Evolutionary conservation across 1,140 invertebrate genomes (phyloP), one percentile per base, ranked within the genome.

Genomic region (Agrilus planipennis): DNA sequence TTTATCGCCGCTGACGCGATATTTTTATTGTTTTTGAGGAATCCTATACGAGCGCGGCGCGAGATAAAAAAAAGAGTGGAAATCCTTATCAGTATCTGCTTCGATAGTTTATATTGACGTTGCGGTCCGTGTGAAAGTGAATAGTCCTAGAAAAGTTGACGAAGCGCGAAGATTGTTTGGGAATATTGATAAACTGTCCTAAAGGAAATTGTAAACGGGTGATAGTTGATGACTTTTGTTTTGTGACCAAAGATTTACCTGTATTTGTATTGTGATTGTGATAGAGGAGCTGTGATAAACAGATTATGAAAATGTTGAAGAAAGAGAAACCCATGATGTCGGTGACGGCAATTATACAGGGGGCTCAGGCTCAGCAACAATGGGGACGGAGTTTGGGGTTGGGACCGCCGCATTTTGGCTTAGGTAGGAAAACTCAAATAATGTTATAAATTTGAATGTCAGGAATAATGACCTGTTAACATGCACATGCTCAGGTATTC

Each of bases 301-400:
- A 34, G 36, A 17, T 27, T 15, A 3, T 30, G 40, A 58, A 55
- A 42, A 77, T 81, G 79, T 76, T 81, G 73, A 83, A 83, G 68
- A 84, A 84, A 64, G 81, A 84, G 61, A 84, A 83, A 60, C 81
- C 81, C 42, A 83, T 82, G 70, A 82, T 83, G 78, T 82, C 79
- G 53, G 81, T 84, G 51, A 77, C 79, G 51, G 79, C 79, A 51
- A 81, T 84, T 59, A 84, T 84, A 53, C 73, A 78, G 50, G 75
- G 75, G 28, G 69, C 75, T 10, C 73, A 76, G 47, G 64, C 65
- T 16, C 71, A 75, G 44, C 69, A 72, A 47, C 75, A 69, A 76
- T 57, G 70, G 50, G 60, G 74, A 58, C 63, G 71, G 56, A 53
- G 60, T 34, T 49, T 57, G 4, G 51, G 52, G 22, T 51, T 57